Conservation (phyloP, 1,140 invertebrate genomes). For the Lethocerus indicus region DNA sequence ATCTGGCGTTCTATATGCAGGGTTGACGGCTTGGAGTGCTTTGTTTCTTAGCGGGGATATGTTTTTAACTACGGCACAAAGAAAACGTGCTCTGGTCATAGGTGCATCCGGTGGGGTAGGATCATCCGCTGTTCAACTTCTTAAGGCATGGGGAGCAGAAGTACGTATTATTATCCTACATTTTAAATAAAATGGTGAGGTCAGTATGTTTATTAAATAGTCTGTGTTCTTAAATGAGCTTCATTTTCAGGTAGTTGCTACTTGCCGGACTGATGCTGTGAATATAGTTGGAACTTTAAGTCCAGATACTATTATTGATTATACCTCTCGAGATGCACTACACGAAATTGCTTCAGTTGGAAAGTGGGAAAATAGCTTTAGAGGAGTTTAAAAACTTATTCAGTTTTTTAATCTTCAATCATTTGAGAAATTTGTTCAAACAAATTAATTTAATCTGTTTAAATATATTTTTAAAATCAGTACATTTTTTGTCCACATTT, state of each 20-base stretch:
- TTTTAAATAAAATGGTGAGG: neutral
- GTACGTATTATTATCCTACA: constrained; percentile 20
- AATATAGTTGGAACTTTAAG: constrained; percentile 47
- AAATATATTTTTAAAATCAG: too few species aligned
- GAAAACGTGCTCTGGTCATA: constrained; percentile 52
- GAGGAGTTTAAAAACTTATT: too few species aligned
- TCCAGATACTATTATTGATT: constrained; percentile 63
- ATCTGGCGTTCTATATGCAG: constrained; percentile 64
- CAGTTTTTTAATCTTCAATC: too few species aligned
- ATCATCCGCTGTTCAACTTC: constrained; percentile 60
- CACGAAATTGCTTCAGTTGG: constrained; percentile 38
- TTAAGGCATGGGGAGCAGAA: constrained; percentile 54
- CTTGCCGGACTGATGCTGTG: constrained; percentile 57
- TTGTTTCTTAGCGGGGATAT: constrained; percentile 49
- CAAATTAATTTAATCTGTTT: too few species aligned
- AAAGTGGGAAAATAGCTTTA: too few species aligned
- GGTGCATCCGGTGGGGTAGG: constrained; percentile 87
- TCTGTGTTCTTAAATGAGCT: neutral
- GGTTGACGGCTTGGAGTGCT: constrained; percentile 66
- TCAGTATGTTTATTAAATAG: neutral
- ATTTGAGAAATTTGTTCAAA: too few species aligned
- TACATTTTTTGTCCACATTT: constrained; percentile 52
- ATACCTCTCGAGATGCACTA: constrained; percentile 41
- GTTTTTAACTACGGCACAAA: constrained; percentile 25
- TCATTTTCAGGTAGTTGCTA: constrained; percentile 41